phyloP scores from a whole-genome alignment of 1,140 invertebrate species.

The Panagrolaimus sp. region DNA sequence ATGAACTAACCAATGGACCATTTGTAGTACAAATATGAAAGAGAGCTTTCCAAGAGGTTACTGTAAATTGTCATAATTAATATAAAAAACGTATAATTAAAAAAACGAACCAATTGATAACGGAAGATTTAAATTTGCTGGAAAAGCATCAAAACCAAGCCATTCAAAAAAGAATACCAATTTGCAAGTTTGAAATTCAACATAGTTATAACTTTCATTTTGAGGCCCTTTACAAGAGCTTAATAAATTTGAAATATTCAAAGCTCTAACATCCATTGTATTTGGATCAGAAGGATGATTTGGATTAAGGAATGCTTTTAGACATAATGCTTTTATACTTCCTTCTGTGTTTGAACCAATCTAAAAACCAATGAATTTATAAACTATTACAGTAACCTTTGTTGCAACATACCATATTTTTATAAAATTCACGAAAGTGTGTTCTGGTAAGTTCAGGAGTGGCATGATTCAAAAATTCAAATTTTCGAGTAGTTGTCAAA shows the following conservation, averaged over 20 bases:
- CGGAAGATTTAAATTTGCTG: neutral
- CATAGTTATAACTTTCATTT: neutral
- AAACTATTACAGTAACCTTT: neutral
- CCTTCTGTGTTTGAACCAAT: too few species aligned
- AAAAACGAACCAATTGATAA: neutral
- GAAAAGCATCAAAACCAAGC: constrained; percentile 3
- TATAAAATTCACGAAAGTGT: neutral
- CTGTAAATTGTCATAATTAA: neutral
- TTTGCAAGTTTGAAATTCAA: constrained; percentile 4
- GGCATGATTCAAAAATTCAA: neutral
- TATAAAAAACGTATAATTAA: neutral
- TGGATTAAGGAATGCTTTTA: neutral
- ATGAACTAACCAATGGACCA: neutral
- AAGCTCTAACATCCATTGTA: neutral
- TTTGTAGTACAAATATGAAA: neutral
- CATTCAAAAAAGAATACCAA: constrained; percentile 6
- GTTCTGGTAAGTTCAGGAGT: neutral
- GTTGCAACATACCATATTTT: neutral
- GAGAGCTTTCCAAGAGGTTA: neutral
- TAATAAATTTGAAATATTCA: neutral
- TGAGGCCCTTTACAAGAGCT: neutral
- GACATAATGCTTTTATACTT: too few species aligned
- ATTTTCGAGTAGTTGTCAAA: neutral
- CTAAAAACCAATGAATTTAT: too few species aligned
- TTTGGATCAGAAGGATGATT: neutral